Conservation (phyloP, 2,888 invertebrate species). For the Sphaerophoria taeniata region DNA sequence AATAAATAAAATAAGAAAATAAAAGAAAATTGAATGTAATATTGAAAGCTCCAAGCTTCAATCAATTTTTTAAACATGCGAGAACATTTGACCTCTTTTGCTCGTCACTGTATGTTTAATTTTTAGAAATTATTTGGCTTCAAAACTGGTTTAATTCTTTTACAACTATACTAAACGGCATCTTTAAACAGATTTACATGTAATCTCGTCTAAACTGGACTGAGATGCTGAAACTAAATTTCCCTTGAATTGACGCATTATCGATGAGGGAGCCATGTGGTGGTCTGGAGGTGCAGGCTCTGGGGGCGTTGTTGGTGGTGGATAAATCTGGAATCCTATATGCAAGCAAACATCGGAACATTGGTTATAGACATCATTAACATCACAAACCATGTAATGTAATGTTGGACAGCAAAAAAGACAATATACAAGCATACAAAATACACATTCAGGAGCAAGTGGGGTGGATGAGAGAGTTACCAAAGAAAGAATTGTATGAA, state of each 20-base stretch:
- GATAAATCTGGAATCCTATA: conserved; percentile 91
- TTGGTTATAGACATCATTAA: conserved; percentile 73
- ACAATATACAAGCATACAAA: conserved; percentile 73
- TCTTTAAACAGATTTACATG: conserved; percentile 83
- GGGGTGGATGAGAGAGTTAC: conserved; percentile 65
- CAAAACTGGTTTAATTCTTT: conserved; percentile 48
- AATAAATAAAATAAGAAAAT: no score
- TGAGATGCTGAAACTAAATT: conserved; percentile 84
- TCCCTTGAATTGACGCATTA: conserved; percentile 84
- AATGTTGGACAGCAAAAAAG: conserved; percentile 73
- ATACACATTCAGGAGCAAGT: conserved; percentile 72
- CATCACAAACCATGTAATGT: conserved; percentile 73
- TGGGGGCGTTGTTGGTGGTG: conserved; percentile 92
- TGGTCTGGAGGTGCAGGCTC: conserved; percentile 93
- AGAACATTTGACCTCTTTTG: no score
- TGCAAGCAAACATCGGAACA: conserved; percentile 74
- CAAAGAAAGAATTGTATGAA: conserved; percentile 43
- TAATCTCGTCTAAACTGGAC: conserved; percentile 87
- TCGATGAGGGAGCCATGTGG: conserved; percentile 85
- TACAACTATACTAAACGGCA: conserved; percentile 75
- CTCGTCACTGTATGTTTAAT: not conserved
- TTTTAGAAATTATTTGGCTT: not conserved
- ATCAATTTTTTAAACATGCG: no score
- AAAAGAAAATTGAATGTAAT: no score
- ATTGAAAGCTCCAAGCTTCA: no score